These are phyloP conservation scores for Leuctra nigra DNA, from an alignment of 2,888 invertebrate genomes.

Conservation along the genomic window DNA sequence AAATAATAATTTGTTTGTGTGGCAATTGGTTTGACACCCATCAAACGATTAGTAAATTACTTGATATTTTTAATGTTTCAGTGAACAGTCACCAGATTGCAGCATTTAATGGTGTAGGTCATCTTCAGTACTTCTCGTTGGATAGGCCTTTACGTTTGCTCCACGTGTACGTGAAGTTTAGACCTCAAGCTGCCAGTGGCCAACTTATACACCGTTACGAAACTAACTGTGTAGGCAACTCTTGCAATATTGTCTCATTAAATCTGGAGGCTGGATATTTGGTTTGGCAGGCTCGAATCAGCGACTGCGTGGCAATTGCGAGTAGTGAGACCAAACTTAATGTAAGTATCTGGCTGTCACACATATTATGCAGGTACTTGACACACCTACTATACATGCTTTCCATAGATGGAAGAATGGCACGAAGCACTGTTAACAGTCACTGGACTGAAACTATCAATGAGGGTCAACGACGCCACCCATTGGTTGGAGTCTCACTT, in stretches of 20 bases:
- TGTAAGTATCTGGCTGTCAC: no score
- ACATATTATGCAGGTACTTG: no score
- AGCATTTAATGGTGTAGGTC: slow-evolving; percentile 44
- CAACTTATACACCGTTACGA: slow-evolving; percentile 33
- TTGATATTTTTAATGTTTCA: slow-evolving; percentile 21
- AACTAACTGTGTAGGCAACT: slow-evolving; percentile 37
- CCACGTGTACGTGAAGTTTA: slow-evolving; percentile 45
- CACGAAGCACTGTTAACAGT: slow-evolving; percentile 42
- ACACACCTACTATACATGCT: background rate
- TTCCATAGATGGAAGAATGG: slow-evolving; percentile 41
- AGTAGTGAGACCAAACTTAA: background rate
- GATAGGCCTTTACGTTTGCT: slow-evolving; percentile 41
- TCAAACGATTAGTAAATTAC: no score
- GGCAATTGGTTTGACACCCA: no score
- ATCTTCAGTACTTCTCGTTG: slow-evolving; percentile 40
- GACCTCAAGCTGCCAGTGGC: slow-evolving; percentile 44
- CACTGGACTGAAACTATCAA: slow-evolving; percentile 39
- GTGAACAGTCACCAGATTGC: slow-evolving; percentile 41
- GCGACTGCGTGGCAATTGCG: slow-evolving; percentile 26
- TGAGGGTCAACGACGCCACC: slow-evolving; percentile 43
- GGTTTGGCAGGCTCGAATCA: slow-evolving; percentile 28
- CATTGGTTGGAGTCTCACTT: slow-evolving; percentile 35
- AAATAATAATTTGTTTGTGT: no score
- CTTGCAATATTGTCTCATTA: slow-evolving; percentile 34
- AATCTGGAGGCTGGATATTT: slow-evolving; percentile 30